Evolutionary conservation across 2,888 invertebrate species (phyloP).

Genomic region (Tineola bisselliella): DNA sequence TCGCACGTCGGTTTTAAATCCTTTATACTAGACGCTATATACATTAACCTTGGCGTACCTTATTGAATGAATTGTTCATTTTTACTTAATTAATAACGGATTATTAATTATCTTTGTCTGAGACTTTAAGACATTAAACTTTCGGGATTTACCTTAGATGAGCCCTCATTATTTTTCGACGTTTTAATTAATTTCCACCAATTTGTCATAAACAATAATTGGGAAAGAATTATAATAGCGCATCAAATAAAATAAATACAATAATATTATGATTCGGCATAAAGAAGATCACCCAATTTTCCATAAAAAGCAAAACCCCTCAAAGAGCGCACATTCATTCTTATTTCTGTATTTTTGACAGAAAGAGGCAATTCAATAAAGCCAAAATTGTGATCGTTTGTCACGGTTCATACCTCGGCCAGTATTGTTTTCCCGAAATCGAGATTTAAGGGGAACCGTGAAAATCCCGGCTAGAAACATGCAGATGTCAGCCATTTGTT

Average conservation of each 20-base stretch:
- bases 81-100: neutral
- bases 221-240: neutral
- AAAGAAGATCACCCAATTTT: neutral
- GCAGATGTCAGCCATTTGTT: conserved; percentile 62
- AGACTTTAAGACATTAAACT: neutral
- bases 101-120: neutral
- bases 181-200: neutral
- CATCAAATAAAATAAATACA: neutral
- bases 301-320: neutral
- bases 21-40: neutral
- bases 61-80: neutral
- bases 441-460: conserved; percentile 34
- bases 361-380: conserved; percentile 15
- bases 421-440: conserved; percentile 33
- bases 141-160: neutral
- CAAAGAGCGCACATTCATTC: neutral
- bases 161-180: neutral
- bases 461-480: conserved; percentile 39
- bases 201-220: neutral
- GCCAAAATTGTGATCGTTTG: conserved; percentile 21
- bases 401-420: conserved; percentile 26
- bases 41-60: neutral
- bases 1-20: neutral
- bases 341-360: conserved; percentile 1
- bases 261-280: neutral